Base-by-base conservation (phyloP, 1,140 invertebrate genomes). In the Thaumetopoea pityocampa region DNA sequence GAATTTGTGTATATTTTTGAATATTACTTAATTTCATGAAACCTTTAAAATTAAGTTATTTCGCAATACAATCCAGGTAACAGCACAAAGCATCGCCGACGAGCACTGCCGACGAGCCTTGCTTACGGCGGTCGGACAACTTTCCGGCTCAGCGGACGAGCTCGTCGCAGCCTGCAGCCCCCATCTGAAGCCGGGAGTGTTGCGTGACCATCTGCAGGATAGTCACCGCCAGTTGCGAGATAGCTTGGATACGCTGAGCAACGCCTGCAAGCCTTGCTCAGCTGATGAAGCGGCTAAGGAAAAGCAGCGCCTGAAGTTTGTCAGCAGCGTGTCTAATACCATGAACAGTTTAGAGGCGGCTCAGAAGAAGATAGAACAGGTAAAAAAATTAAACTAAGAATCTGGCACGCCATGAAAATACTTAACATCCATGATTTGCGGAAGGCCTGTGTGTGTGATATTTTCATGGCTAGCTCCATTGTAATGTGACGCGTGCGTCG, bases 351-450 rank as follows among this genome's bases (percentile, higher is more conserved):
- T 47, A 17, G 22, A 38, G 3, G 15, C 28, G 1, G 44, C 35
- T n/a, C 29, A 47, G 3, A n/a, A 47, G 8, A 28, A 47, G 9
- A 11, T 47, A 5, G 34, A 47, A 11, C 12, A 40, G 36, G 44
- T 47, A 40, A 9, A n/a, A n/a, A n/a, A n/a, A n/a, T n/a, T n/a
- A n/a, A n/a, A n/a, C n/a, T n/a, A n/a, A n/a, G n/a, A n/a, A n/a
- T n/a, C n/a, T n/a, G n/a, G n/a, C n/a, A n/a, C n/a, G n/a, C n/a
- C n/a, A n/a, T n/a, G n/a, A n/a, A n/a, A n/a, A n/a, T n/a, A n/a
- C n/a, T n/a, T n/a, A n/a, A n/a, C n/a, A n/a, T n/a, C n/a, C n/a
- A n/a, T n/a, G n/a, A n/a, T n/a, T n/a, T n/a, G n/a, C n/a, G n/a
- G n/a, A n/a, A n/a, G n/a, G n/a, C n/a, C n/a, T n/a, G n/a, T 6